Percentiles rank a stretch among this genome's conserved stretches.
Conservation (phyloP, 2,888 invertebrate species). For the Epinotia nisella region DNA sequence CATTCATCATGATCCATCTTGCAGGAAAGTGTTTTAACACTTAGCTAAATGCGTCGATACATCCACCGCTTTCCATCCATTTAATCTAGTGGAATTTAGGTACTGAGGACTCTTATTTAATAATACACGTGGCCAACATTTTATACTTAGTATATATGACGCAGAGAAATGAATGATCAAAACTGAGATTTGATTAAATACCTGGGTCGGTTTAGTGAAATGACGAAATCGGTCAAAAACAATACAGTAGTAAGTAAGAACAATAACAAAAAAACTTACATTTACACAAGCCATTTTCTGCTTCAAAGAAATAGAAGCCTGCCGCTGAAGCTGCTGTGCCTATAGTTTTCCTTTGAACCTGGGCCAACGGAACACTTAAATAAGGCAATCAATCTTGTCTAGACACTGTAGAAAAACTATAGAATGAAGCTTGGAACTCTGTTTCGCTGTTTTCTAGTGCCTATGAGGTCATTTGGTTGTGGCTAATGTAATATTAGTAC, state of each 20-base stretch:
- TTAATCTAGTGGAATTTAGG: background rate
- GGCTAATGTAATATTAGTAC: too few relatives aligned
- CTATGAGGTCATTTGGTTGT: background rate
- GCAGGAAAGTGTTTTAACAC: constrained; percentile 49
- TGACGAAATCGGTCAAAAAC: too few relatives aligned
- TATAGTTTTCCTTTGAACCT: constrained; percentile 19
- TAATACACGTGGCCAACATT: background rate
- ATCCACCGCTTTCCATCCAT: constrained; percentile 35
- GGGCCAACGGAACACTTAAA: constrained; percentile 31
- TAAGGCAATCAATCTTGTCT: constrained; percentile 36
- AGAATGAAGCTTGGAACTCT: constrained; percentile 20
- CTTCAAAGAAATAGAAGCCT: background rate
- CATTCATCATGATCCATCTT: constrained; percentile 60
- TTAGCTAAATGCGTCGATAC: constrained; percentile 52
- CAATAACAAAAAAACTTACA: too few relatives aligned
- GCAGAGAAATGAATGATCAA: too few relatives aligned
- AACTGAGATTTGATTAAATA: too few relatives aligned
- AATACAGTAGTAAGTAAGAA: too few relatives aligned
- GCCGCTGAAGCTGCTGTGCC: too few relatives aligned
- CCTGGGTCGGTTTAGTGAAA: too few relatives aligned
- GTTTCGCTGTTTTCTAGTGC: constrained; percentile 8
- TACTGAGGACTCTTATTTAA: background rate
- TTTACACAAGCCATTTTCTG: background rate
- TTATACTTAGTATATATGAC: too few relatives aligned
- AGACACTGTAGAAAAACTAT: constrained; percentile 17